Evolutionary conservation across 2,797 vertebrate species (phyloP).

Genomic region (Coluber constrictor): DNA sequence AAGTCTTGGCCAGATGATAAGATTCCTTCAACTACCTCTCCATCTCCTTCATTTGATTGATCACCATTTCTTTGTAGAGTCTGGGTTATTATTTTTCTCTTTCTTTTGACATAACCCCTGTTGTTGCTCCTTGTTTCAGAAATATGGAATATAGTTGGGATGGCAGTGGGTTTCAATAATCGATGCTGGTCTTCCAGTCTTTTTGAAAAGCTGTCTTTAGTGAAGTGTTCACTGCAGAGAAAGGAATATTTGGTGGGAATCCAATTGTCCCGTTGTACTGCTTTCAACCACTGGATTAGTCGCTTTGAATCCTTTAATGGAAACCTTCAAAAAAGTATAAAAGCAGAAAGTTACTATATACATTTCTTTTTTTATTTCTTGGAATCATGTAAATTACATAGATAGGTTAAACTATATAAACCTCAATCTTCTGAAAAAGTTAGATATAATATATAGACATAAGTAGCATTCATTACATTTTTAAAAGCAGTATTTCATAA

Average conservation of each 20-base stretch:
- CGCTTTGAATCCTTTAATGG: constrained; percentile 78
- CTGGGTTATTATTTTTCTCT: constrained; percentile 61
- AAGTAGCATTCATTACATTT: accelerated
- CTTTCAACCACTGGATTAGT: constrained; percentile 76
- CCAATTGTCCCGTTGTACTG: constrained; percentile 79
- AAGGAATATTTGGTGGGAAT: constrained; percentile 81
- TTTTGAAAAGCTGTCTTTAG: constrained; percentile 79
- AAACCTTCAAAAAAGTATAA: constrained; percentile 62
- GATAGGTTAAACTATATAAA: neutral
- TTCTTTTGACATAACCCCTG: constrained; percentile 62
- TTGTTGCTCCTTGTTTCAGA: constrained; percentile 57
- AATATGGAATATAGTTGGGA: constrained; percentile 77
- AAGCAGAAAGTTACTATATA: neutral
- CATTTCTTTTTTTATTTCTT: neutral
- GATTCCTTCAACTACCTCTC: constrained; percentile 51
- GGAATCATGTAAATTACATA: neutral
- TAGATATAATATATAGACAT: neutral
- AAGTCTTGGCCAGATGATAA: constrained; percentile 26
- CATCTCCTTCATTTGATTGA: constrained; percentile 42
- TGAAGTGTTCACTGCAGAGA: constrained; percentile 80
- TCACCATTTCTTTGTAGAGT: constrained; percentile 44
- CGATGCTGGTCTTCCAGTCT: constrained; percentile 76
- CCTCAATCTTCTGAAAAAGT: neutral
- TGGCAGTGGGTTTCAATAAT: constrained; percentile 74
- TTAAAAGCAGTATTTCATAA: neutral